Evolutionary conservation across 2,113 vertebrate genomes (phyloP), one percentile per base, ranked within the genome.

Genomic region (Cebidichthys violaceus): DNA sequence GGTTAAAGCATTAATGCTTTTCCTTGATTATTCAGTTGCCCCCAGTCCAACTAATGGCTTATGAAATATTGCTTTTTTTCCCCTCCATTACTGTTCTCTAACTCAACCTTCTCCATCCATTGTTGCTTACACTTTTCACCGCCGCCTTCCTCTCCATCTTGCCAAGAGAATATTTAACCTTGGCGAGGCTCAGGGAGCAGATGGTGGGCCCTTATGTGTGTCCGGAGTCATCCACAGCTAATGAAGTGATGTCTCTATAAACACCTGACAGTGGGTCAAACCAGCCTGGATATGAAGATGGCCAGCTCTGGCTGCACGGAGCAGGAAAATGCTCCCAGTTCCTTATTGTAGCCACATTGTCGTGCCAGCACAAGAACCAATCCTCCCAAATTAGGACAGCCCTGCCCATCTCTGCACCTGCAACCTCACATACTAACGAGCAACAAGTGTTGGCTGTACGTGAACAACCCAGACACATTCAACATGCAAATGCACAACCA

Each of bases 191-290:
- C 66, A 14, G 72, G 90, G 90, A 92, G 90, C 94, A 94, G 94
- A 94, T 94, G 94, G 93, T 83, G 70, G 77, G 87, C 83, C 90
- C 90, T 93, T 90, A 92, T 94, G 92, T 93, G 91, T 87, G 84
- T 85, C 85, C 88, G 79, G 92, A 85, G 84, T 90, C 81, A 80
- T 91, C 86, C 86, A 61, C 86, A 64, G 88, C 90, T 93, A 93
- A 94, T 94, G 90, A 94, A 94, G 91, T 91, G 92, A 95, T 93
- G 92, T 94, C 91, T 95, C 89, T 82, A 93, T 95, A 91, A 95
- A 93, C 93, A 94, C 91, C 91, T 93, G 94, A 95, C 91, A 92
- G 90, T 47, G 77, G 90, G 89, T 90, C 90, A 88, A 89, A 88
- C 76, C 82, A 70, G 79, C 66, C 75, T 88, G 71, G 75, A 80